Conservation (phyloP, 2,113 vertebrate genomes). For the Apteryx owenii region DNA sequence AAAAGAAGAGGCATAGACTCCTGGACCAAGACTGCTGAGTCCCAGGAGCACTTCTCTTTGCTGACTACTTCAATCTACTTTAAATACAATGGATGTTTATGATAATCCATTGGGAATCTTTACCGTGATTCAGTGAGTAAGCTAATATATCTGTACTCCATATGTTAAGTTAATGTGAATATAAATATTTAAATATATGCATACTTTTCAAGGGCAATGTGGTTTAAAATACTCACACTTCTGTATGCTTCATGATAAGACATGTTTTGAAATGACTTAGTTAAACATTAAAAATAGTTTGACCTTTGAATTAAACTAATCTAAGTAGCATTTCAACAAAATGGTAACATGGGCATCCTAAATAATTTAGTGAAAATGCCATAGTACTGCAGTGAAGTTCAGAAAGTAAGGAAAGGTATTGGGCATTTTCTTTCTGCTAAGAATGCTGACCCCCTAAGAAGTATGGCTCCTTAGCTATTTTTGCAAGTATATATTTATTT, state of each 20-base stretch:
- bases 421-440: neutral
- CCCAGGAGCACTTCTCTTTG: conserved; percentile 23
- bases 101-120: conserved; percentile 84
- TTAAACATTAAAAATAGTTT: conserved; percentile 47
- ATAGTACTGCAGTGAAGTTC: conserved; percentile 3
- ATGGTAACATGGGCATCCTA: neutral
- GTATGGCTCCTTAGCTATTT: neutral
- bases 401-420: neutral
- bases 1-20: conserved; percentile 6
- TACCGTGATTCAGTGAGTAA: conserved; percentile 89
- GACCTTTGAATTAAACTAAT: conserved; percentile 61
- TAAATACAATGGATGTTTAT: conserved; percentile 77
- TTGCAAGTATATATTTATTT: neutral
- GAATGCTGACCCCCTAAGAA: neutral
- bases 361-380: conserved; percentile 45
- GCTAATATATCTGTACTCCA: neutral
- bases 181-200: conserved; percentile 54
- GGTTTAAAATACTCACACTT: conserved; percentile 6
- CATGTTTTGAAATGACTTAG: conserved; percentile 30
- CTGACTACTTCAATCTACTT: conserved; percentile 20
- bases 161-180: conserved; percentile 20
- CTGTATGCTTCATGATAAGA: conserved; percentile 29
- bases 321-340: conserved; percentile 31
- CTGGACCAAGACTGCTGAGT: neutral
- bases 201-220: conserved; percentile 43